These are phyloP conservation scores for Rhinoderma darwinii DNA, from an alignment of 2,113 vertebrate species.

Conservation along the genomic window DNA sequence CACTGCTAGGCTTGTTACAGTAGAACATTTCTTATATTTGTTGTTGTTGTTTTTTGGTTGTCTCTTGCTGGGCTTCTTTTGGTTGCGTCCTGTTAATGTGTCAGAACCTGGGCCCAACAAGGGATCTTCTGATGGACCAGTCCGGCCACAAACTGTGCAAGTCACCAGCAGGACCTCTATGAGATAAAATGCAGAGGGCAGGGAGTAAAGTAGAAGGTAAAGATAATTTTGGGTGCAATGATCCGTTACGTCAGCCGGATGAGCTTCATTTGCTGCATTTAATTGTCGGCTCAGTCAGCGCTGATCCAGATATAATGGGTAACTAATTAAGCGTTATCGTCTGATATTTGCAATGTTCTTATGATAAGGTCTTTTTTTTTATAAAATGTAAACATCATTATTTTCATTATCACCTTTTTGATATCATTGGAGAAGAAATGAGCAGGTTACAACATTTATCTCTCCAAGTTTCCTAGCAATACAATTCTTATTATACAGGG, in stretches of 20 bases:
- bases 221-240: too few relatives aligned
- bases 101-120: too few relatives aligned
- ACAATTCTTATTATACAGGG: neutral
- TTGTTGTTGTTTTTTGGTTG: too few relatives aligned
- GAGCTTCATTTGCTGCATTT: neutral
- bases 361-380: neutral
- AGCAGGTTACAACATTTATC: neutral
- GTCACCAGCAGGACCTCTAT: too few relatives aligned
- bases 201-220: too few relatives aligned
- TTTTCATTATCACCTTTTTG: neutral
- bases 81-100: too few relatives aligned
- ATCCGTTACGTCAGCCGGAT: neutral
- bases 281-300: neutral
- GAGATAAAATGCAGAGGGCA: too few relatives aligned
- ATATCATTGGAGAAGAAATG: neutral
- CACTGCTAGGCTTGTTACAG: too few relatives aligned
- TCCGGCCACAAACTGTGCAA: too few relatives aligned
- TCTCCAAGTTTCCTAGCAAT: neutral
- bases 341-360: neutral
- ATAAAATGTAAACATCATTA: constrained; percentile 14
- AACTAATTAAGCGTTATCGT: neutral
- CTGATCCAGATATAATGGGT: neutral
- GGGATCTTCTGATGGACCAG: too few relatives aligned
- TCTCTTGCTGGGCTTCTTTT: too few relatives aligned
- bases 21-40: too few relatives aligned